These are phyloP conservation scores for Chrysomela aeneicollis DNA, from an alignment of 2,888 invertebrate species.

Conservation along the genomic window DNA sequence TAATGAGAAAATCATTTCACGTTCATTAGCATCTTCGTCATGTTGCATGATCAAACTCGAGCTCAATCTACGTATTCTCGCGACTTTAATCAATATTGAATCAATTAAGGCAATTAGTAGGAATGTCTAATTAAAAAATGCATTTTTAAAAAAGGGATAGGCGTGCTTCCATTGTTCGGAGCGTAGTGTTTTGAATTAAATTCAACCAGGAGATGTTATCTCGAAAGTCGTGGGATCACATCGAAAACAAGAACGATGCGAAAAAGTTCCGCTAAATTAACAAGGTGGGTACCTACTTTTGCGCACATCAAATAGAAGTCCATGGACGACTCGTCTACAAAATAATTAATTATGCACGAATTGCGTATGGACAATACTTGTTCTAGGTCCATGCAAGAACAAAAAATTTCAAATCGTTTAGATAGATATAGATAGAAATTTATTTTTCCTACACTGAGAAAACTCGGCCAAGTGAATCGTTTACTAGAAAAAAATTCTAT, in stretches of 20 bases:
- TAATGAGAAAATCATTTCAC: neutral
- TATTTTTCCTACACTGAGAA: too few species aligned
- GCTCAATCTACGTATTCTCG: constrained; percentile 3
- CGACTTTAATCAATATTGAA: constrained; percentile 33
- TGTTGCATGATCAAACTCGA: constrained; percentile 5
- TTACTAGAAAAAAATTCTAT: too few species aligned
- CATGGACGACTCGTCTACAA: neutral
- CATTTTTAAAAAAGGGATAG: constrained; percentile 35
- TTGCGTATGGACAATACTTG: too few species aligned
- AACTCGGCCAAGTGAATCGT: too few species aligned
- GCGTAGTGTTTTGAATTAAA: constrained; percentile 45
- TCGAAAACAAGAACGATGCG: constrained; percentile 43
- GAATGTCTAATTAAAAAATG: constrained; percentile 36
- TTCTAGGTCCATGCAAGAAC: too few species aligned
- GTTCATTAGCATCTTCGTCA: constrained; percentile 24
- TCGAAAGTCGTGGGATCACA: constrained; percentile 48
- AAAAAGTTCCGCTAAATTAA: constrained; percentile 43
- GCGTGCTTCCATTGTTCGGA: constrained; percentile 41
- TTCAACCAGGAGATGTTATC: constrained; percentile 48
- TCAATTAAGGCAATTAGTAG: constrained; percentile 37
- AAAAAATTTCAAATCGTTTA: too few species aligned
- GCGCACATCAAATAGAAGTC: constrained; percentile 41
- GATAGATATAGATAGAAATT: too few species aligned
- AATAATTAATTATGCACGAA: too few species aligned
- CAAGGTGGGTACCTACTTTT: constrained; percentile 46